phyloP scores from a whole-genome alignment of 1,140 invertebrate genomes.

The Plodia interpunctella region DNA sequence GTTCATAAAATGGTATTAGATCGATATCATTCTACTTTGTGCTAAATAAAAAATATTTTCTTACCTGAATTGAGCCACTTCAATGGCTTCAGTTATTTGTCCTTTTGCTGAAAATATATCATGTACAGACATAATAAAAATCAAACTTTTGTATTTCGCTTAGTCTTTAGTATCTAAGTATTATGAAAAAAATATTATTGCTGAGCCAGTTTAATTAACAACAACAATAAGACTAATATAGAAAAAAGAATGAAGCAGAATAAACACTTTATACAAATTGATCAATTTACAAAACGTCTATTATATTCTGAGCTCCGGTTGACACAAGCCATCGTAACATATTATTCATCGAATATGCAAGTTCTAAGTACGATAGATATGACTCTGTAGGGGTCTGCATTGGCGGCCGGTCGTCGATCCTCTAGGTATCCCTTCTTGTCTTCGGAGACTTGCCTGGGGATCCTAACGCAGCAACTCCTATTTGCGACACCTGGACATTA shows the following conservation, averaged over 20 bases:
- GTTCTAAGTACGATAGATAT: slow-evolving; percentile 85
- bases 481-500: slow-evolving; percentile 83
- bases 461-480: slow-evolving; percentile 86
- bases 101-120: no score
- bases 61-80: no score
- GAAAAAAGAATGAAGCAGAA: neutral
- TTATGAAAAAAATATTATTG: no score
- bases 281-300: neutral
- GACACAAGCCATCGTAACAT: neutral
- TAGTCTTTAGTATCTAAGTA: no score
- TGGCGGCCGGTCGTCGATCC: slow-evolving; percentile 94
- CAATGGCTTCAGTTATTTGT: no score
- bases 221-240: neutral
- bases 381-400: slow-evolving; percentile 93
- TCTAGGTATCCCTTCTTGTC: slow-evolving; percentile 95
- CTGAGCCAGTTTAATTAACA: neutral
- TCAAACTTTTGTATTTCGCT: no score
- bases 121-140: no score
- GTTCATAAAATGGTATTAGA: no score
- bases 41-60: no score
- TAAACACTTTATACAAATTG: neutral
- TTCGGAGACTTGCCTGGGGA: slow-evolving; percentile 89
- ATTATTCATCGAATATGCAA: slow-evolving; percentile 69
- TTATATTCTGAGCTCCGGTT: neutral
- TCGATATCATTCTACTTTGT: no score